A percentile compares a stretch with the other conserved stretches of the same genome.
These are phyloP conservation scores for Acanthosepion lycidas DNA, from an alignment of 2,888 invertebrate species.

Conservation along the genomic window DNA sequence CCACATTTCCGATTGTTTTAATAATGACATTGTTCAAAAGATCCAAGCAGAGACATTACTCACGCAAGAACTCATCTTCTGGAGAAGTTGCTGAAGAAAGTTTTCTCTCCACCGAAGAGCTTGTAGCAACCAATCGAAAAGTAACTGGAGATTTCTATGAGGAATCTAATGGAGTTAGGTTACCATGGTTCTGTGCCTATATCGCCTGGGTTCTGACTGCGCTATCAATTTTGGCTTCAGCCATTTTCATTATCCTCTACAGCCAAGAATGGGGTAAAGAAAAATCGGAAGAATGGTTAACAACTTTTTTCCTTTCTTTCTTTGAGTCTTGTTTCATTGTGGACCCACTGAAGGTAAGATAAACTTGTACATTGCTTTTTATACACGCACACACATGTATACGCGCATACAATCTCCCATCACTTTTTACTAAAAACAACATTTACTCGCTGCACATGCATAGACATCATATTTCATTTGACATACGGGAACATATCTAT, in stretches of 20 bases:
- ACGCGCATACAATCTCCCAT: no score
- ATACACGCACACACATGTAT: no score
- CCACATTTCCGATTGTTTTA: conserved; percentile 68
- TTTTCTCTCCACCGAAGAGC: neutral
- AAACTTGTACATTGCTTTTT: neutral
- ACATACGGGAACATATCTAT: no score
- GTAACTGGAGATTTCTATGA: neutral
- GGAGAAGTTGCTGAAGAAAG: neutral
- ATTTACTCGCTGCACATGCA: neutral
- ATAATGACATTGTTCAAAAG: conserved; percentile 65
- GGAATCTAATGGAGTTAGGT: conserved; percentile 46
- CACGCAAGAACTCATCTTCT: neutral
- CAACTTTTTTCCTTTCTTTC: conserved; percentile 72
- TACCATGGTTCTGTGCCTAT: conserved; percentile 53
- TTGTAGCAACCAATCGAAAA: neutral
- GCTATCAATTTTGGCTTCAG: conserved; percentile 65
- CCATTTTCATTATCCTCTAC: conserved; percentile 75
- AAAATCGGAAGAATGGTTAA: conserved; percentile 75
- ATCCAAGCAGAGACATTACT: neutral
- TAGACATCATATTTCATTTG: neutral
- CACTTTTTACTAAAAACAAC: no score
- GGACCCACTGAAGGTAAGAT: conserved; percentile 73
- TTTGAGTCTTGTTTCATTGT: conserved; percentile 72
- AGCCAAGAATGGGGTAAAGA: conserved; percentile 75
- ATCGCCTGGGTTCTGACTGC: conserved; percentile 72